phyloP scores from a whole-genome alignment of 2,888 invertebrate species.

The Nowickia ferox region DNA sequence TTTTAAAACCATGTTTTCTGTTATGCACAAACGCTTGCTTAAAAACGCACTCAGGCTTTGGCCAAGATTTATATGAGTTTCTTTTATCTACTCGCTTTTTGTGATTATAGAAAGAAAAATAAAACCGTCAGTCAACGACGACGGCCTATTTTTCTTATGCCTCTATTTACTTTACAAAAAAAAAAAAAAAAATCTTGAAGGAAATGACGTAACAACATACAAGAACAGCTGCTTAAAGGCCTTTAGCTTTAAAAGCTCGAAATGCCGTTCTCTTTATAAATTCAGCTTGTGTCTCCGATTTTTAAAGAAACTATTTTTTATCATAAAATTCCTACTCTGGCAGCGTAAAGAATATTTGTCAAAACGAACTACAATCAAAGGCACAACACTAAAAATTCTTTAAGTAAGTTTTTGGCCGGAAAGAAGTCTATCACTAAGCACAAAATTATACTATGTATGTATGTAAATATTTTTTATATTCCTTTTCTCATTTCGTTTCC shows the following conservation, averaged over 20 bases:
- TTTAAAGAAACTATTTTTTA: background rate
- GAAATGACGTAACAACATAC: conserved; percentile 33
- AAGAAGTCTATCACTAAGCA: conserved; percentile 7
- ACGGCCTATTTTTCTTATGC: conserved; percentile 56
- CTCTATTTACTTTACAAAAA: conserved; percentile 23
- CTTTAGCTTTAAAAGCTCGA: conserved; percentile 54
- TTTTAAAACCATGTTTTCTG: conserved; percentile 38
- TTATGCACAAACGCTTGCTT: conserved; percentile 19
- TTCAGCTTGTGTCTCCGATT: conserved; percentile 38
- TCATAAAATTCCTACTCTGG: background rate
- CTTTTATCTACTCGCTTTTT: conserved; percentile 9
- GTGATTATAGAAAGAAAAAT: background rate
- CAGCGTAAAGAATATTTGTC: conserved; percentile 28
- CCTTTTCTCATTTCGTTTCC: background rate
- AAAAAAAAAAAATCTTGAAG: conserved; percentile 21
- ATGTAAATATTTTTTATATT: background rate
- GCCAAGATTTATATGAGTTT: conserved; percentile 25
- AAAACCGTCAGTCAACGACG: conserved; percentile 32
- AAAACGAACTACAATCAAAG: background rate
- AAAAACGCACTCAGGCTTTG: conserved; percentile 22
- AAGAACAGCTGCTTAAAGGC: conserved; percentile 32
- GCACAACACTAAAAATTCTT: conserved; percentile 33
- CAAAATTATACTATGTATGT: background rate
- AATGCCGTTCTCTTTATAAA: conserved; percentile 54
- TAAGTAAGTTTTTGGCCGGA: conserved; percentile 25